Evolutionary conservation across 2,113 vertebrate species (phyloP), one percentile per base, ranked within the genome.

Genomic region (Zingel zingel): DNA sequence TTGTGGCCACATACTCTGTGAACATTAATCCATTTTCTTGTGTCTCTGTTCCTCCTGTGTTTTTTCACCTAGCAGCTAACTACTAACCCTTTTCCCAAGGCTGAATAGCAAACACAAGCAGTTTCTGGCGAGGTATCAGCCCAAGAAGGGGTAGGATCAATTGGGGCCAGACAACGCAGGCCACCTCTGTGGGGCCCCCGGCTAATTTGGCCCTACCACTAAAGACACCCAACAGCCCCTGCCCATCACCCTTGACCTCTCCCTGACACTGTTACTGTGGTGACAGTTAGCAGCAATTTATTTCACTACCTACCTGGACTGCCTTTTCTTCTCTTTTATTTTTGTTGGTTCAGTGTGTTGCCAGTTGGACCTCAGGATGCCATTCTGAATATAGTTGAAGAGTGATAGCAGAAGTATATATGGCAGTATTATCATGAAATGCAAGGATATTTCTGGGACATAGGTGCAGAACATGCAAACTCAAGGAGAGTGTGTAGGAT

Each of bases 191-290:
- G 33, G 57, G 51, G 66, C 66, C 66, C 47, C 65, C 16, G 19
- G 67, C 78, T 87, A 88, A 90, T 88, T 90, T 88, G 69, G 63
- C 71, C 36, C 27, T 47, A 53, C 45, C 21, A 48, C 61, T 87
- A 84, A 89, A 83, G 83, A 79, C 57, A 61, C 51, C 54, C 25
- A 62, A 39, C 39, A 53, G 43, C 75, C 74, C 65, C 62, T 33
- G 65, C 54, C 75, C 57, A 61, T 83, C 76, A 91, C 83, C 87
- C 43, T 71, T 86, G 72, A 90, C 86, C 79, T 86, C 73, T n/a
- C 27, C 56, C 79, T 84, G 69, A 91, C 80, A 69, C 53, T 12
- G 71, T 81, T 86, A 82, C 68, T 74, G 77, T 66, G 71, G 79
- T 78, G 86, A 87, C 87, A 83, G 66, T 86, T 75, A 72, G 82